Evolutionary conservation across 2,888 invertebrate species (phyloP), one percentile per base, ranked within the genome.

Genomic region (Meganola albula): DNA sequence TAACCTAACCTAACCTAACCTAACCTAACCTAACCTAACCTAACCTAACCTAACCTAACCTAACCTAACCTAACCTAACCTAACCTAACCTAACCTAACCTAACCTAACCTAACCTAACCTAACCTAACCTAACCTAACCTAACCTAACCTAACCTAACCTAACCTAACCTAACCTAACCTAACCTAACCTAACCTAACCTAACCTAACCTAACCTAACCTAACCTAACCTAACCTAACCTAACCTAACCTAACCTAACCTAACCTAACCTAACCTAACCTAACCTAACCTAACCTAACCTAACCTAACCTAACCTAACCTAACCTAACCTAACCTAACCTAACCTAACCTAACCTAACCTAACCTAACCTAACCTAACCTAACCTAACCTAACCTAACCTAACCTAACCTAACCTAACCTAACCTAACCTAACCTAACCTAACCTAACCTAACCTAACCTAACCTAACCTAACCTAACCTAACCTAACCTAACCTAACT

Each of bases 191-290:
- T 21, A 27, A 27, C 32, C 32, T 32, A 27, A 27, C 28, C 25
- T 25, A 14, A 14, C 25, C 25, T 25, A 14, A 14, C 25, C 25
- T 25, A 28, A 28, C 33, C 33, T 34, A 28, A 28, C 33, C 34
- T 34, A 30, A 26, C 29, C 34, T 34, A 30, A 30, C 34, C 34
- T 34, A 30, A 30, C 34, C 34, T 34, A 30, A 30, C 34, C 34
- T 39, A 39, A 39, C 45, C 40, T 40, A 39, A 39, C 41, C 38
- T 34, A 39, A 34, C 40, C 33, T 34, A 34, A 40, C 37, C 40
- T 38, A 40, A 39, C 41, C 40, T 40, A 40, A 38, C 43, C 46
- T 39, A 41, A 43, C 43, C 46, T 40, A 40, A 40, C 43, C 46
- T 39, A 41, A 39, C 40, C 38, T 40, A 41, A 43, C 39, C 41